phyloP scores from a whole-genome alignment of 2,113 vertebrate species.

The Corydoras sp. region DNA sequence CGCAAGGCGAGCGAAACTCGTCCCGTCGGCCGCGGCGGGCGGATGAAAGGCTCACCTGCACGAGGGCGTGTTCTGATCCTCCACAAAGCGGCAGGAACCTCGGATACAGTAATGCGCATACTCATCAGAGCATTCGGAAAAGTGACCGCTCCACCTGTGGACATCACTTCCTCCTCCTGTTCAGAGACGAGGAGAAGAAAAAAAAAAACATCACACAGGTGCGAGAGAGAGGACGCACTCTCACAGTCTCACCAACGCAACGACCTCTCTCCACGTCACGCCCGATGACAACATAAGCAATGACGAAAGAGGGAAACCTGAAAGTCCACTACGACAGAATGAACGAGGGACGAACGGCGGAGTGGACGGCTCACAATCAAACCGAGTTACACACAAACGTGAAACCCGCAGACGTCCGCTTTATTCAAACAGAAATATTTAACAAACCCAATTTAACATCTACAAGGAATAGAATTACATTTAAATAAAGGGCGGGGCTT shows the following conservation, averaged over 20 bases:
- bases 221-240: too few species aligned
- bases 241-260: too few species aligned
- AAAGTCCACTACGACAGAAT: conserved; percentile 21
- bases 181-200: conserved; percentile 8
- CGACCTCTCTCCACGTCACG: not conserved
- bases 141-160: conserved; percentile 60
- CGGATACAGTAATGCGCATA: conserved; percentile 73
- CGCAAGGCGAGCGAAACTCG: not conserved
- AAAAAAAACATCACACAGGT: not conserved
- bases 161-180: conserved; percentile 48
- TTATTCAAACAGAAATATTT: too few species aligned
- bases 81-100: conserved; percentile 72
- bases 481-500: too few species aligned
- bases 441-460: conserved; percentile 29
- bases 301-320: conserved; percentile 24
- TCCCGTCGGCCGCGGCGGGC: not conserved
- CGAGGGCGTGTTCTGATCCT: conserved; percentile 61
- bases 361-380: not conserved
- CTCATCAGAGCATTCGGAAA: conserved; percentile 70
- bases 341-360: conserved; percentile 27
- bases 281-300: not conserved
- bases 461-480: not conserved
- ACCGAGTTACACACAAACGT: too few species aligned
- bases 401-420: too few species aligned
- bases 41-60: conserved; percentile 66